phyloP scores from a whole-genome alignment of 2,113 vertebrate genomes.

The Gasterosteus nipponicus region DNA sequence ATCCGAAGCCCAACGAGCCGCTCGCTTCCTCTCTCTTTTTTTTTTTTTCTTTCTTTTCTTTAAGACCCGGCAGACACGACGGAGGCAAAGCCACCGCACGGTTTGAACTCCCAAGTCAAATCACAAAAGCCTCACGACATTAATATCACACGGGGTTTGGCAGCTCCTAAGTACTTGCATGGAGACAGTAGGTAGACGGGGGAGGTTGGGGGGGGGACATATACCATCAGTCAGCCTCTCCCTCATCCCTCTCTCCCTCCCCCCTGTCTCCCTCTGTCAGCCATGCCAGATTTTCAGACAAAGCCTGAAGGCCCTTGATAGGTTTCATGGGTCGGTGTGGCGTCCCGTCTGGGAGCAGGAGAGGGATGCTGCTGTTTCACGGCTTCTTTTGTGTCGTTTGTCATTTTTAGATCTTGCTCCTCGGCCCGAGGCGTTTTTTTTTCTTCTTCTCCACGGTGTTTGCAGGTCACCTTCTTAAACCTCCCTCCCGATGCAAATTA shows the following conservation, averaged over 20 bases:
- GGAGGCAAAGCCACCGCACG: constrained; percentile 62
- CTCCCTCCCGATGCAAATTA: background rate
- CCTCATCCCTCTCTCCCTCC: constrained; percentile 1
- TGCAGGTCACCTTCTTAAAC: background rate
- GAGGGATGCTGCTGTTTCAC: constrained; percentile 1
- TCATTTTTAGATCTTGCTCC: constrained; percentile 28
- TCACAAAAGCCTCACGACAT: constrained; percentile 77
- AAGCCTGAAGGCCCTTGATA: constrained; percentile 19
- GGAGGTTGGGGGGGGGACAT: constrained; percentile 15
- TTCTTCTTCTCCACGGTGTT: background rate
- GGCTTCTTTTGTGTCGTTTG: constrained; percentile 29
- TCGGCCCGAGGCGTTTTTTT: background rate
- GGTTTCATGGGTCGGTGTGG: constrained; percentile 6
- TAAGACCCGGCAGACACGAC: constrained; percentile 26
- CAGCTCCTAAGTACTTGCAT: constrained; percentile 66
- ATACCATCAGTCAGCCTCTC: constrained; percentile 54
- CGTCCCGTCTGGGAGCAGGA: constrained; percentile 10
- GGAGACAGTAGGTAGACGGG: constrained; percentile 25
- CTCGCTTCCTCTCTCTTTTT: background rate
- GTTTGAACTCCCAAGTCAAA: constrained; percentile 75
- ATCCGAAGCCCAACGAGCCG: constrained; percentile 46
- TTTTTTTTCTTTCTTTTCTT: background rate
- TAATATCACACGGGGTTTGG: constrained; percentile 77
- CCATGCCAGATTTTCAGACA: constrained; percentile 24
- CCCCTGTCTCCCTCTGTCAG: constrained; percentile 29